phyloP scores from a whole-genome alignment of 1,140 invertebrate genomes.

The Sycophila sp. region DNA sequence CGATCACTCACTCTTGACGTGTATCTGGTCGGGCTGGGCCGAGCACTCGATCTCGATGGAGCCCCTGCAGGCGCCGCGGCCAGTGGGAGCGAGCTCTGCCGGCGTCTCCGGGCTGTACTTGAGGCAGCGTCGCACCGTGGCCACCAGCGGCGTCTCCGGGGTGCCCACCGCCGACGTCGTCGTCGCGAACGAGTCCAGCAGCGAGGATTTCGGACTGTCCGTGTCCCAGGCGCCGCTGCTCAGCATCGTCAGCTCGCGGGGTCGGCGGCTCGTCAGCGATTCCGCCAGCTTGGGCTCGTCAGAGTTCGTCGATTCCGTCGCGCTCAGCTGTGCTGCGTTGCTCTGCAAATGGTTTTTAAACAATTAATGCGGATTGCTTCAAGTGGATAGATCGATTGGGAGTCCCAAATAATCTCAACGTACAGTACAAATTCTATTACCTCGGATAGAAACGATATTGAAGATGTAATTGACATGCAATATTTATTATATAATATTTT shows the following conservation, averaged over 20 bases:
- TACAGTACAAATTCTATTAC: too few species aligned
- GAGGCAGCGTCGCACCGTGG: conserved; percentile 62
- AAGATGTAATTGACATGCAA: too few species aligned
- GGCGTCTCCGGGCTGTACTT: conserved; percentile 61
- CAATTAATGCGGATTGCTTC: too few species aligned
- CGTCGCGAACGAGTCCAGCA: conserved; percentile 52
- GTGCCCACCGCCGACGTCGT: conserved; percentile 40
- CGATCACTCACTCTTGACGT: conserved; percentile 60
- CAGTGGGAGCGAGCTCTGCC: too few species aligned
- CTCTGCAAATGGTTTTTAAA: neutral
- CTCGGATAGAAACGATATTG: too few species aligned
- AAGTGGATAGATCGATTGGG: too few species aligned
- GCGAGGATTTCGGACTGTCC: conserved; percentile 59
- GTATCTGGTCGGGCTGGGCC: conserved; percentile 54
- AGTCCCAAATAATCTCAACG: too few species aligned
- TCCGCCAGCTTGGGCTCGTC: neutral
- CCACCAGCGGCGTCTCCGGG: conserved; percentile 60
- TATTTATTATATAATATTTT: too few species aligned
- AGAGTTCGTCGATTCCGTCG: conserved; percentile 3
- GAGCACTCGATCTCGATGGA: conserved; percentile 64
- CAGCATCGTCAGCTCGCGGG: conserved; percentile 31
- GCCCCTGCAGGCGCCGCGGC: conserved; percentile 41
- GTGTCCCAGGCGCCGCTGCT: conserved; percentile 55
- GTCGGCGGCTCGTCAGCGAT: neutral
- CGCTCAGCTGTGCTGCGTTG: neutral